Conservation (phyloP, 2,797 vertebrate genomes). For the Babyrousa celebensis region DNA sequence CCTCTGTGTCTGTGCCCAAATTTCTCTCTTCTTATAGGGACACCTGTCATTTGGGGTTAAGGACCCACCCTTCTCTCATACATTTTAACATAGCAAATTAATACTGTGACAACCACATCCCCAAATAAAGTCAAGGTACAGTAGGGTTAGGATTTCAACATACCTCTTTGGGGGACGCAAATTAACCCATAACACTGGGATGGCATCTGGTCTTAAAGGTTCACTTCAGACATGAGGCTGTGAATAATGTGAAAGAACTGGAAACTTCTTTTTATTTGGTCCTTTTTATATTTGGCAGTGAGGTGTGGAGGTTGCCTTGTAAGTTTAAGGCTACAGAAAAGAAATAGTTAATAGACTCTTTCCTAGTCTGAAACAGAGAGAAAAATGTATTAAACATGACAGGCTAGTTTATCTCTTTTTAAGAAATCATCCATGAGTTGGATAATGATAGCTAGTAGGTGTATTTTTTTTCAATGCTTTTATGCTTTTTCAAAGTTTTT, state of each 20-base stretch:
- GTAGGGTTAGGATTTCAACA: not conserved
- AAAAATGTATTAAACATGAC: constrained; percentile 24
- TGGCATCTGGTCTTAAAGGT: not conserved
- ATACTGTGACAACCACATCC: not conserved
- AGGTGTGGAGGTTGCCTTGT: not conserved
- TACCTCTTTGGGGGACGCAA: not conserved
- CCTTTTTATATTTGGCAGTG: not conserved
- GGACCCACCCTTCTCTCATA: not conserved
- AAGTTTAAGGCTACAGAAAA: constrained; percentile 13
- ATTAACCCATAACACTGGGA: not conserved
- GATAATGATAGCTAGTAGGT: not conserved
- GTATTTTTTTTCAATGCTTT: not conserved
- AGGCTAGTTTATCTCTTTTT: not conserved
- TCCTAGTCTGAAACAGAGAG: not conserved
- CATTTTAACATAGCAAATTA: constrained; percentile 24
- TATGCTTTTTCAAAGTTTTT: too few relatives aligned
- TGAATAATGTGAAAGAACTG: not conserved
- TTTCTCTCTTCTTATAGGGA: not conserved
- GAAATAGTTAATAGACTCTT: not conserved
- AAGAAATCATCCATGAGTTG: not conserved
- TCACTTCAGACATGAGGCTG: not conserved
- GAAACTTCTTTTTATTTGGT: constrained; percentile 12
- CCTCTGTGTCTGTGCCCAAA: not conserved
- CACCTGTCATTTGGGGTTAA: not conserved
- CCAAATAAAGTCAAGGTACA: not conserved